Evolutionary conservation across 2,797 vertebrate species (phyloP).

Genomic region (Pelobates cultripes): DNA sequence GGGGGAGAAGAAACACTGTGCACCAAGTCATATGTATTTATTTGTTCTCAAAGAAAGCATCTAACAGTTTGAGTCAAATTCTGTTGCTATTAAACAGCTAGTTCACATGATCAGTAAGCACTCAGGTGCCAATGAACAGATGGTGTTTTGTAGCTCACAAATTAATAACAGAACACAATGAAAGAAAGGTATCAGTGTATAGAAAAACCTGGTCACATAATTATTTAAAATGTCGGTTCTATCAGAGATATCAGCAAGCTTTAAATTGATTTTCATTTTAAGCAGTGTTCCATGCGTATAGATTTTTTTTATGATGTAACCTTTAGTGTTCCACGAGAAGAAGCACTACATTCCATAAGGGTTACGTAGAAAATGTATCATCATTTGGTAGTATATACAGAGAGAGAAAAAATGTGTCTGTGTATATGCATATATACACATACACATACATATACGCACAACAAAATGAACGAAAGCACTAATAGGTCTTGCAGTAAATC

Average conservation of each 20-base stretch:
- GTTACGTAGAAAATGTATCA: no score
- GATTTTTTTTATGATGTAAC: background rate
- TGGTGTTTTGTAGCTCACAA: conserved; percentile 4
- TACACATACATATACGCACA: no score
- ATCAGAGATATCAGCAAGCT: background rate
- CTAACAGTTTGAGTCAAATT: background rate
- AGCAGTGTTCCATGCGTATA: background rate
- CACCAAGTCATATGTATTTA: background rate
- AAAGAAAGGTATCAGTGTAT: conserved; percentile 10
- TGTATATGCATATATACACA: no score
- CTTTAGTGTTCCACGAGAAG: background rate
- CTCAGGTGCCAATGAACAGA: conserved; percentile 24
- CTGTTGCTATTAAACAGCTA: conserved; percentile 1
- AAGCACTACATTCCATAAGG: no score
- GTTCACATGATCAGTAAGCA: conserved; percentile 1
- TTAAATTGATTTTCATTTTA: background rate
- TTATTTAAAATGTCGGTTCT: background rate
- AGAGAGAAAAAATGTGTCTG: no score
- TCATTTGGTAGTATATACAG: no score
- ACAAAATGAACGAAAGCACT: no score
- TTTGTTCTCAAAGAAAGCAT: background rate
- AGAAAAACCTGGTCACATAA: background rate
- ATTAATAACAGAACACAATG: conserved; percentile 21
- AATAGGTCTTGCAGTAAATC: no score
- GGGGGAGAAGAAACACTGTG: background rate